Conservation (phyloP, 2,113 vertebrate species). For the Aegithalos caudatus region DNA sequence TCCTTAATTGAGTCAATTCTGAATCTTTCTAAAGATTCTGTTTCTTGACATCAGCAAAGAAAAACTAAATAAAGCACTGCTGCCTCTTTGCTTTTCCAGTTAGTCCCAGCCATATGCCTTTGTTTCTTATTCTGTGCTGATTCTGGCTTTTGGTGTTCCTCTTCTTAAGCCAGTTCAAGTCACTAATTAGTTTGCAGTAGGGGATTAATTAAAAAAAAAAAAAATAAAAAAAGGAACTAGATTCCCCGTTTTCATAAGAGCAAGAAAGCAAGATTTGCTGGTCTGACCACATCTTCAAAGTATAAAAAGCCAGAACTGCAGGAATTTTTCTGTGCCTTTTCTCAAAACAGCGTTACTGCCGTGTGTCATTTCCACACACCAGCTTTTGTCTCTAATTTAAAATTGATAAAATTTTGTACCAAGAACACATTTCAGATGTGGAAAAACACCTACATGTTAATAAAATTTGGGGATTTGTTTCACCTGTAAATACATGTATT, state of each 20-base stretch:
- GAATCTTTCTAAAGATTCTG: neutral
- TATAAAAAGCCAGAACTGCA: neutral
- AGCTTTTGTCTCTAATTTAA: neutral
- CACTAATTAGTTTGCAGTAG: neutral
- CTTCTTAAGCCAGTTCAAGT: neutral
- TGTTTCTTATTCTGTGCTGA: neutral
- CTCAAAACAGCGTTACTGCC: neutral
- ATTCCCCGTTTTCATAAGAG: neutral
- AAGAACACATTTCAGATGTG: neutral
- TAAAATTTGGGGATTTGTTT: neutral
- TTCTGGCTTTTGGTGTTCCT: neutral
- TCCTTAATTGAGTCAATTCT: neutral
- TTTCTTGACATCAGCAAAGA: neutral
- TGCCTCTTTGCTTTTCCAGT: neutral
- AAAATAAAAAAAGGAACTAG: neutral
- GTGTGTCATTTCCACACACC: neutral
- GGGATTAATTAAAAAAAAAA: neutral
- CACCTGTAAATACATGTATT: neutral
- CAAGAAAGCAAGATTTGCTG: neutral
- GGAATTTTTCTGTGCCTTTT: neutral
- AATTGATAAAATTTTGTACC: neutral
- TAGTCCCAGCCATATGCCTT: neutral
- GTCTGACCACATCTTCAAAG: neutral
- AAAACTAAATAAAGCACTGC: neutral
- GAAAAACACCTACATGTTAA: neutral